Evolutionary conservation across 2,888 invertebrate genomes (phyloP).

Genomic region (Drosophila tripunctata): DNA sequence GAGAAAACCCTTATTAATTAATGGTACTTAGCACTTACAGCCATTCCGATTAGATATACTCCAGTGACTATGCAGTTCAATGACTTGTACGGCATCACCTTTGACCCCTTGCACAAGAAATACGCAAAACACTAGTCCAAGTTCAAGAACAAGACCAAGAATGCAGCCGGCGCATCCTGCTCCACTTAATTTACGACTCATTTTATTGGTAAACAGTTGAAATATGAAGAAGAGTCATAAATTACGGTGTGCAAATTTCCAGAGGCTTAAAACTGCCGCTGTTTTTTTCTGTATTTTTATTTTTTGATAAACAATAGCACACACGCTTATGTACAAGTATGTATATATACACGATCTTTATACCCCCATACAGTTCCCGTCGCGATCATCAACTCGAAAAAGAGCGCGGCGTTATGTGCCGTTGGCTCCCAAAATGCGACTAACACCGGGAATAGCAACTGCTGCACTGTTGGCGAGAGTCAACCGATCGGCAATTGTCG

Average conservation of each 20-base stretch:
- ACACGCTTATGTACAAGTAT: constrained; percentile 1
- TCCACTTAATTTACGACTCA: neutral
- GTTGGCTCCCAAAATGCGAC: constrained; percentile 36
- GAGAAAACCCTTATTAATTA: neutral
- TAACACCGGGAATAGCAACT: constrained; percentile 24
- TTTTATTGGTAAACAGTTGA: neutral
- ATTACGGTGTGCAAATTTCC: constrained; percentile 25
- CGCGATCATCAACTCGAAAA: constrained; percentile 16
- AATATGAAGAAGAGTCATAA: constrained; percentile 6
- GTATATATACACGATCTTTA: neutral
- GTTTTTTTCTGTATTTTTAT: too few relatives aligned
- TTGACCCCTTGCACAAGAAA: constrained; percentile 17
- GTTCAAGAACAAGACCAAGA: neutral
- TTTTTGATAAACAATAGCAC: constrained; percentile 25
- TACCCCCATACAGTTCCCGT: neutral
- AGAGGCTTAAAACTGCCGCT: constrained; percentile 4
- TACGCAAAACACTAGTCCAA: constrained; percentile 32
- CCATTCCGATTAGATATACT: constrained; percentile 74
- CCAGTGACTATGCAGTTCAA: constrained; percentile 68
- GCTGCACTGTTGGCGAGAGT: constrained; percentile 33
- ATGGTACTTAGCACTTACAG: constrained; percentile 58
- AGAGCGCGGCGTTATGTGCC: constrained; percentile 7
- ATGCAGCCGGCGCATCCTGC: constrained; percentile 6
- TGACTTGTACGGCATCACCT: constrained; percentile 68
- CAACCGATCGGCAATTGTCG: constrained; percentile 25